A percentile compares a stretch with the other conserved stretches of the same genome.
phyloP scores from a whole-genome alignment of 2,113 vertebrate species.

The Oryzias melastigma region DNA sequence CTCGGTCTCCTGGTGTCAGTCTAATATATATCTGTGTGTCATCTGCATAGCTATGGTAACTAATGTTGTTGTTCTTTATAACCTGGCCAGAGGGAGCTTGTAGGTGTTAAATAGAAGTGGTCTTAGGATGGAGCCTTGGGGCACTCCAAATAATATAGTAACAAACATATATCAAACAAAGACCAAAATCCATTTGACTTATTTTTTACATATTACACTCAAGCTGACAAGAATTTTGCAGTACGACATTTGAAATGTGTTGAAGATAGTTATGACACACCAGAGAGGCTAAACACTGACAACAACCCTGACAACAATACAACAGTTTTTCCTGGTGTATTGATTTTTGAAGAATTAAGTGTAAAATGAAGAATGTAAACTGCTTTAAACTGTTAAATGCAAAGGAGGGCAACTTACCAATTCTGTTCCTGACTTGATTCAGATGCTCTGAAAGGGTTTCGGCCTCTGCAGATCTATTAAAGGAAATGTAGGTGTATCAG shows the following conservation, averaged over 20 bases:
- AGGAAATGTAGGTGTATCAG: constrained; percentile 11
- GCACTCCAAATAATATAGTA: too few relatives aligned
- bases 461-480: constrained; percentile 86
- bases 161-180: too few relatives aligned
- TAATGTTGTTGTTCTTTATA: too few relatives aligned
- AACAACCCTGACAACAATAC: constrained; percentile 22
- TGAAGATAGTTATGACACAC: constrained; percentile 48
- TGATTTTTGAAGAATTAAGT: constrained; percentile 4
- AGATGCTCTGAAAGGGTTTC: constrained; percentile 83
- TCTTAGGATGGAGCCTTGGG: too few relatives aligned
- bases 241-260: constrained; percentile 73
- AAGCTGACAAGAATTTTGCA: too few relatives aligned
- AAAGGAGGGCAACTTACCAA: constrained; percentile 83
- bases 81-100: too few relatives aligned
- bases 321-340: background rate
- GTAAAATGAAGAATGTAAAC: constrained; percentile 2
- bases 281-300: constrained; percentile 35
- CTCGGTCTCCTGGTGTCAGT: too few relatives aligned
- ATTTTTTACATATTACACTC: too few relatives aligned
- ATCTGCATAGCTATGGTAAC: too few relatives aligned
- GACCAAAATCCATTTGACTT: too few relatives aligned
- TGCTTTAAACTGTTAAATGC: constrained; percentile 9
- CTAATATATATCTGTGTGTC: too few relatives aligned
- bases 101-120: too few relatives aligned
- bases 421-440: constrained; percentile 80